phyloP scores from a whole-genome alignment of 2,888 invertebrate species.

The Lithophane socia region DNA sequence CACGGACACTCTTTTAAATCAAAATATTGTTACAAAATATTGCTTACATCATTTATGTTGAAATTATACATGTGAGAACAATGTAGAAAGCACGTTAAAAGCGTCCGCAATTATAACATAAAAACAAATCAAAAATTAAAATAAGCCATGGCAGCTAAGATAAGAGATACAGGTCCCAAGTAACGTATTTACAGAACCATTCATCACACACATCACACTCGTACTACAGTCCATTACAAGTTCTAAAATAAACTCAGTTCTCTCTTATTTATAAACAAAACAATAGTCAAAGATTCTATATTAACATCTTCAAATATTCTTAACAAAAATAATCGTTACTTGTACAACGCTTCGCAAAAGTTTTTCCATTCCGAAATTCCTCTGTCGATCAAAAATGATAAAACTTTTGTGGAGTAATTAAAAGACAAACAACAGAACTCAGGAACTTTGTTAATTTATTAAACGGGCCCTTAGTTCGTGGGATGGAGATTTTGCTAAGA shows the following conservation, averaged over 20 bases:
- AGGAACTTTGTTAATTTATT: conserved; percentile 65
- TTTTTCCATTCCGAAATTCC: conserved; percentile 71
- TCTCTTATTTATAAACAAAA: conserved; percentile 18
- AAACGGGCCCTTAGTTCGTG: conserved; percentile 39
- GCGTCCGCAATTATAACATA: too few species aligned
- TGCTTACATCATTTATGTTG: too few species aligned
- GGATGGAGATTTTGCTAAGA: conserved; percentile 25
- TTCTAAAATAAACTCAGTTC: neutral
- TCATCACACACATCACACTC: neutral
- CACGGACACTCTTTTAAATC: too few species aligned
- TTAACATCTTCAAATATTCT: conserved; percentile 34
- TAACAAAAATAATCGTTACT: conserved; percentile 48
- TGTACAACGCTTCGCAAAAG: conserved; percentile 53
- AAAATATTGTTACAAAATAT: too few species aligned
- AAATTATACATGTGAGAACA: too few species aligned
- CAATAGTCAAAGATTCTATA: conserved; percentile 14
- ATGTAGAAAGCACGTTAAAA: too few species aligned
- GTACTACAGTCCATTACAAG: neutral
- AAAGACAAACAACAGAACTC: conserved; percentile 68
- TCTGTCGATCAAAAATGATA: conserved; percentile 67
- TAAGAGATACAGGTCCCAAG: neutral
- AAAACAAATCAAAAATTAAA: too few species aligned
- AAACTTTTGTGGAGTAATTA: conserved; percentile 72
- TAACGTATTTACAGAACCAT: neutral
- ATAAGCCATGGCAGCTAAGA: too few species aligned